Percentiles rank a stretch among this genome's conserved stretches.
Evolutionary conservation across 1,140 invertebrate species (phyloP).

Genomic region (fruit fly (Drosophila melanogaster)): Release_6_plus_ISO1_MT NT_033779.5:7538501-7539000

Average conservation of each 20-base stretch:
- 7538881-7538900: constrained; percentile 43
- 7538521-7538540: constrained; percentile 73
- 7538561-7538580: constrained; percentile 72
- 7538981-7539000: constrained; percentile 10
- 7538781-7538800: constrained; percentile 15
- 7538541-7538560: constrained; percentile 73
- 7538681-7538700: constrained; percentile 66
- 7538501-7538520: constrained; percentile 1
- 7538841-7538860: constrained; percentile 15
- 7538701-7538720: constrained; percentile 9
- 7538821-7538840: constrained; percentile 7
- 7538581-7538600: constrained; percentile 28
- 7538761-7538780: constrained; percentile 33
- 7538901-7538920: constrained; percentile 51
- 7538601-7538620: constrained; percentile 61
- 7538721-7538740: not conserved
- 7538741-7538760: constrained; percentile 25
- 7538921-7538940: constrained; percentile 21
- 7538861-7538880: constrained; percentile 13
- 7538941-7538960: constrained; percentile 75
- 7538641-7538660: constrained; percentile 27
- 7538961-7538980: constrained; percentile 43
- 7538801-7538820: constrained; percentile 27
- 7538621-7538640: constrained; percentile 65
- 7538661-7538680: constrained; percentile 65